Base-by-base conservation (phyloP, 2,888 invertebrate species). In the Carterocephalus palaemon region DNA sequence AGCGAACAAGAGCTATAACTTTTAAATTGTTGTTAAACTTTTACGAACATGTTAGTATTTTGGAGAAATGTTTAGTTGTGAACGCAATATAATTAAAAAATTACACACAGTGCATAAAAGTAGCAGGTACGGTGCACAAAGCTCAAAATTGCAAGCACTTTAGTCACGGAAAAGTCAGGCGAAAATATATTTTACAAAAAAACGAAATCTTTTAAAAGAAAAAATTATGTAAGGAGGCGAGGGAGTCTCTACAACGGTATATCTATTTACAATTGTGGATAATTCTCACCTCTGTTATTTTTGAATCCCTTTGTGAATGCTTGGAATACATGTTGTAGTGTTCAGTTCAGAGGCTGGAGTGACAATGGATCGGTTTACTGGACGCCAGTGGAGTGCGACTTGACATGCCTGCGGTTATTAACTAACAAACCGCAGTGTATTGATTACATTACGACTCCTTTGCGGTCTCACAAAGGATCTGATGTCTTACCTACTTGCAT, bases 31-130 rank as follows among this genome's bases (percentile, higher is more conserved):
- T n/a, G 64, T 79, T 72, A 74, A n/a, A n/a, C n/a, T n/a, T n/a
- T n/a, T n/a, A n/a, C n/a, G 70, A 76, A 61, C 64, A 73, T 77
- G 85, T 86, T 84, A 86, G 86, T 86, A 86, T 86, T 86, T 86
- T 85, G 86, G 84, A 76, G 79, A 85, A 84, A 79, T 67, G 59
- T 57, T 57, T 64, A 62, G 45, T 55, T 47, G 51, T 54, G 64
- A 51, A 61, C 54, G 70, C 59, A 65, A 57, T 59, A 61, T 56
- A 59, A 62, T 65, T 55, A 51, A 59, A 64, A 60, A 60, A 55
- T 64, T 51, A 67, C 66, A 68, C 59, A 59, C 53, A 49, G 72
- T 76, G 79, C 79, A 62, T 60, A 58, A 67, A 56, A 57, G 60
- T 36, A 72, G 72, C 72, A 57, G 60, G 59, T 60, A 62, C 57